Conservation (phyloP, 2,797 vertebrate genomes). For the Pelodytes ibericus region DNA sequence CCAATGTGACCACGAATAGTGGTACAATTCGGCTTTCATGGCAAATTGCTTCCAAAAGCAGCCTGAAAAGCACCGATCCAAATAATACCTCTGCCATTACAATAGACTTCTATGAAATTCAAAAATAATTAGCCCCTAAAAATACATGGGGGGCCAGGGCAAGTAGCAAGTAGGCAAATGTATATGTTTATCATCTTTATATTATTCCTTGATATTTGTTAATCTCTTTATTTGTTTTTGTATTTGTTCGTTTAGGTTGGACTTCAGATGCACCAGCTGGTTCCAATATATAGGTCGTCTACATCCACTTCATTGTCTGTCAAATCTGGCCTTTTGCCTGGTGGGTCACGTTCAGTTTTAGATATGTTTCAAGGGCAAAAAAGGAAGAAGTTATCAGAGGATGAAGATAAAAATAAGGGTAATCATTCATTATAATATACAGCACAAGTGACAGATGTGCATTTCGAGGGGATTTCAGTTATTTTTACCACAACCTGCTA, state of each 20-base stretch:
- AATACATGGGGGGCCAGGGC: too few relatives aligned
- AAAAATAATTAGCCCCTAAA: too few relatives aligned
- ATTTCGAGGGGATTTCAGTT: too few relatives aligned
- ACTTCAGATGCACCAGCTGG: conserved; percentile 90
- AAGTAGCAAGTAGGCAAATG: too few relatives aligned
- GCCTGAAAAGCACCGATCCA: too few relatives aligned
- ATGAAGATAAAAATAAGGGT: conserved; percentile 72
- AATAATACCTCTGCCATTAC: too few relatives aligned
- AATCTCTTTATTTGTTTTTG: conserved; percentile 35
- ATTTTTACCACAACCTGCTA: too few relatives aligned
- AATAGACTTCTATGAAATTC: too few relatives aligned
- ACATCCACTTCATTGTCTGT: conserved; percentile 60
- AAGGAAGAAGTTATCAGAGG: conserved; percentile 64
- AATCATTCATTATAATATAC: conserved; percentile 4
- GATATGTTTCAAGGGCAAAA: conserved; percentile 82
- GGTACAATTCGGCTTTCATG: too few relatives aligned
- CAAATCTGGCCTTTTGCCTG: conserved; percentile 64
- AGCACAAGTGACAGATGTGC: too few relatives aligned
- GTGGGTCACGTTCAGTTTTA: conserved; percentile 79
- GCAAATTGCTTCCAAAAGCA: too few relatives aligned
- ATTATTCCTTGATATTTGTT: neutral
- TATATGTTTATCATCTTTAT: neutral
- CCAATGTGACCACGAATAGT: too few relatives aligned
- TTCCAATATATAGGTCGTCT: conserved; percentile 69
- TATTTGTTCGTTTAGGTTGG: conserved; percentile 75